These are phyloP conservation scores for Adelphocoris suturalis DNA, from an alignment of 2,888 invertebrate species.

Conservation along the genomic window DNA sequence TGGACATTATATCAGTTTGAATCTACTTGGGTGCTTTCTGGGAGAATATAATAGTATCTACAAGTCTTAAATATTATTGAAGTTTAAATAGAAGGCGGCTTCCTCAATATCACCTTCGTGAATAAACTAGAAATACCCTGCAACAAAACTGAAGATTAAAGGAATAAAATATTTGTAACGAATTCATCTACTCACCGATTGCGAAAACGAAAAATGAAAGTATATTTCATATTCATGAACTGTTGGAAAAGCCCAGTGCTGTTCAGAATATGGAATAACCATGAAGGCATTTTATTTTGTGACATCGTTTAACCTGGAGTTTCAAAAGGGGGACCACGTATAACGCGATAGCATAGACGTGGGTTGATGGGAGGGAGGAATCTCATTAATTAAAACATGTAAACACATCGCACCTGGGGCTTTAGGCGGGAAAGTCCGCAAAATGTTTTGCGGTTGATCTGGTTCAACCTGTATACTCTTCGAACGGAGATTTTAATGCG, in stretches of 20 bases:
- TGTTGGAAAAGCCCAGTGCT: not conserved
- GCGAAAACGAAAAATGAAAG: not conserved
- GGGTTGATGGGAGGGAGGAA: slow-evolving; percentile 18
- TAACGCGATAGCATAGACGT: not conserved
- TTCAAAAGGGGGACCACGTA: not conserved
- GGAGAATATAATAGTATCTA: no score
- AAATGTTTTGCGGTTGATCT: slow-evolving; percentile 39
- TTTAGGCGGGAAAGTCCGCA: slow-evolving; percentile 10
- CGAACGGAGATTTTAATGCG: not conserved
- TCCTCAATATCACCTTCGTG: no score
- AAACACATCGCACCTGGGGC: slow-evolving; percentile 49
- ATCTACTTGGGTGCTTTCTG: no score
- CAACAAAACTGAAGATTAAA: not conserved
- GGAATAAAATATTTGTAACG: not conserved
- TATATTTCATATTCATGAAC: slow-evolving; percentile 16
- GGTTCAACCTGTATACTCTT: not conserved
- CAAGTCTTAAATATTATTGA: no score
- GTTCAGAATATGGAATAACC: slow-evolving; percentile 38
- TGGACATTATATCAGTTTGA: no score
- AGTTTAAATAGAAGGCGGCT: no score
- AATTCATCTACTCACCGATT: not conserved
- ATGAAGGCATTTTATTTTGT: not conserved
- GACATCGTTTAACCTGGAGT: slow-evolving; percentile 15
- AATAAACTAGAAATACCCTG: no score
- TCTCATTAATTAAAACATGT: slow-evolving; percentile 52